These are phyloP conservation scores for Xiphophorus birchmanni DNA, from an alignment of 2,797 vertebrate genomes.

Conservation along the genomic window DNA sequence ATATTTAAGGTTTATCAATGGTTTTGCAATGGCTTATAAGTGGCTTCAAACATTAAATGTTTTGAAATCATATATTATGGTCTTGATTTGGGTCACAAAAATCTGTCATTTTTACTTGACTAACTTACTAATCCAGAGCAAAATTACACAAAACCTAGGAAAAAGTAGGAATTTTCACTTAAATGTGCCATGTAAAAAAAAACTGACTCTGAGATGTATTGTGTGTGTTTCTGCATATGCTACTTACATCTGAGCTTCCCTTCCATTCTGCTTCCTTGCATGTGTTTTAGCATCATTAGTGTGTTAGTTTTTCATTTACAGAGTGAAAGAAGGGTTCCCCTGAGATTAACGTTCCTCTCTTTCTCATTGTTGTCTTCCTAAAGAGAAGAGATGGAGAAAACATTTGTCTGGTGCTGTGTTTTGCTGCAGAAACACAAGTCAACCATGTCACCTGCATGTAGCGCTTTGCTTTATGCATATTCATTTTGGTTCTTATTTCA, in stretches of 20 bases:
- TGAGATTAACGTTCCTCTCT: conserved; percentile 60
- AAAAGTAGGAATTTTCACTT: conserved; percentile 26
- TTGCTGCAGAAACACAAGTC: conserved; percentile 75
- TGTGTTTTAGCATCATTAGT: conserved; percentile 78
- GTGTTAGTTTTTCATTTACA: conserved; percentile 76
- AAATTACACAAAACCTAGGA: conserved; percentile 25
- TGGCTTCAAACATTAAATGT: background rate
- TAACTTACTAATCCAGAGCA: conserved; percentile 28
- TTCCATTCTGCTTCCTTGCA: conserved; percentile 42
- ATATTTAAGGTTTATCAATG: background rate
- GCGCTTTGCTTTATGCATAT: conserved; percentile 80
- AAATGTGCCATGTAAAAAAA: conserved; percentile 49
- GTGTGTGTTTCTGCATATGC: conserved; percentile 33
- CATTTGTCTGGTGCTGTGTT: conserved; percentile 72
- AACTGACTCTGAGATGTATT: conserved; percentile 36
- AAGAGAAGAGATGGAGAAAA: conserved; percentile 52
- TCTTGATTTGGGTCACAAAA: background rate
- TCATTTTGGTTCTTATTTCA: conserved; percentile 70
- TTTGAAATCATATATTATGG: background rate
- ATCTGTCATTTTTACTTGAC: background rate
- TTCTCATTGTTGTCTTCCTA: conserved; percentile 51
- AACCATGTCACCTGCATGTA: conserved; percentile 79
- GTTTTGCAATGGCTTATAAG: background rate
- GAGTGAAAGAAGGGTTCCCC: conserved; percentile 69
- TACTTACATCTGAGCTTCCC: conserved; percentile 37